These are phyloP conservation scores for Catharus ustulatus DNA, from an alignment of 2,797 vertebrate species.

Conservation along the genomic window DNA sequence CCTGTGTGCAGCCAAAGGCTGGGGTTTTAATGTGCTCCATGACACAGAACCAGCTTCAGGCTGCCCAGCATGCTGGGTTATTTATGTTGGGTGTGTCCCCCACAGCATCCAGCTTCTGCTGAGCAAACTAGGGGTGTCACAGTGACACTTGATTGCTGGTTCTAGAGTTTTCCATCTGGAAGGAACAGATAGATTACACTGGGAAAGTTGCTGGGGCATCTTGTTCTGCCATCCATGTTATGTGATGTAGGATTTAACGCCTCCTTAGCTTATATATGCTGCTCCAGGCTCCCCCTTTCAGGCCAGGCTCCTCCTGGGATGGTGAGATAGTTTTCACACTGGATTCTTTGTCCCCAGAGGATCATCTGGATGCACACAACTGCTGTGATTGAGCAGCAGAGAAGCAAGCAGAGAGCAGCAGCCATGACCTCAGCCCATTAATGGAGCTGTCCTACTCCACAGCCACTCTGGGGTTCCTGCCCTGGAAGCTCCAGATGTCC, in stretches of 20 bases:
- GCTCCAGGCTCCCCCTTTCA: neutral
- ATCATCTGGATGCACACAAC: neutral
- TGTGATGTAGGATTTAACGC: neutral
- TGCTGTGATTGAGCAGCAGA: neutral
- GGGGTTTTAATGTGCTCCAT: neutral
- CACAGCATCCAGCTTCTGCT: neutral
- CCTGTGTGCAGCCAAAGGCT: neutral
- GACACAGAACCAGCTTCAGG: neutral
- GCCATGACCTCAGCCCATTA: neutral
- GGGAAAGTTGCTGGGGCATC: neutral
- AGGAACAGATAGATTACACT: fast-evolving
- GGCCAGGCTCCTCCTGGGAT: neutral
- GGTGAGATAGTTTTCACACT: neutral
- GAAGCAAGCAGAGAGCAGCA: neutral
- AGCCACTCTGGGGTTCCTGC: neutral
- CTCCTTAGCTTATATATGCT: neutral
- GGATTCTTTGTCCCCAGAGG: neutral
- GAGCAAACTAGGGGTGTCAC: neutral
- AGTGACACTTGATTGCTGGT: neutral
- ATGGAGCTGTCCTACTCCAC: neutral
- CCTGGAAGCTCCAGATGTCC: conserved; percentile 40
- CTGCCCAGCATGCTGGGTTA: neutral
- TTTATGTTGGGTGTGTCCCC: neutral
- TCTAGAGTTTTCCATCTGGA: neutral
- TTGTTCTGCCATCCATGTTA: neutral